Evolutionary conservation across 2,888 invertebrate genomes (phyloP).

Genomic region (Sturmia bella): DNA sequence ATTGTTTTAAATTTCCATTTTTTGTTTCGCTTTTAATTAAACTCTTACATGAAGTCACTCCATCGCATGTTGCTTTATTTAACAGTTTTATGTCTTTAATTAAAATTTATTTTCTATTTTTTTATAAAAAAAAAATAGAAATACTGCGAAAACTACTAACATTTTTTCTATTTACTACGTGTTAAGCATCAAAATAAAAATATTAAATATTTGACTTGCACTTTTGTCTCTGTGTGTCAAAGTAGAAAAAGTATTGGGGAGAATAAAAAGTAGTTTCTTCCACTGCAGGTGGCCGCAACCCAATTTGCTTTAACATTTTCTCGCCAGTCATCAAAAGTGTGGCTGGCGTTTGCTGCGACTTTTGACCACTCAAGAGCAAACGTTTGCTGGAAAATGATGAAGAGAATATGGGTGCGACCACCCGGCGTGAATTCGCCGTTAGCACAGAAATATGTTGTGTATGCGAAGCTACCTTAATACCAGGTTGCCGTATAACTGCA

Average conservation of each 20-base stretch:
- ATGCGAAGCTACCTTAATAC: no score
- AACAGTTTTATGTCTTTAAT: constrained; percentile 54
- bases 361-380: no score
- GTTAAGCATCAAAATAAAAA: constrained; percentile 2
- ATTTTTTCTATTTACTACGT: constrained; percentile 28
- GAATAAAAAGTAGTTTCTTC: constrained; percentile 11
- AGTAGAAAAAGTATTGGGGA: constrained; percentile 1
- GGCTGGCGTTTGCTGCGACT: no score
- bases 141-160: neutral
- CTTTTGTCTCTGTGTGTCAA: constrained; percentile 47
- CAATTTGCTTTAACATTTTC: neutral
- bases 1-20: constrained; percentile 19
- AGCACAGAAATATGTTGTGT: no score
- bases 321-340: no score
- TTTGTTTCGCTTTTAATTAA: constrained; percentile 58
- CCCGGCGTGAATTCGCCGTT: no score
- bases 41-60: constrained; percentile 64
- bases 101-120: constrained; percentile 50
- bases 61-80: constrained; percentile 62
- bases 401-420: no score
- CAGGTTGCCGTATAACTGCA: no score
- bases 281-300: neutral
- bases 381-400: no score
- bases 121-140: constrained; percentile 24
- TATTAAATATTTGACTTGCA: constrained; percentile 47